These are phyloP conservation scores for Artibeus lituratus DNA, from an alignment of 2,797 vertebrate genomes.

Conservation along the genomic window DNA sequence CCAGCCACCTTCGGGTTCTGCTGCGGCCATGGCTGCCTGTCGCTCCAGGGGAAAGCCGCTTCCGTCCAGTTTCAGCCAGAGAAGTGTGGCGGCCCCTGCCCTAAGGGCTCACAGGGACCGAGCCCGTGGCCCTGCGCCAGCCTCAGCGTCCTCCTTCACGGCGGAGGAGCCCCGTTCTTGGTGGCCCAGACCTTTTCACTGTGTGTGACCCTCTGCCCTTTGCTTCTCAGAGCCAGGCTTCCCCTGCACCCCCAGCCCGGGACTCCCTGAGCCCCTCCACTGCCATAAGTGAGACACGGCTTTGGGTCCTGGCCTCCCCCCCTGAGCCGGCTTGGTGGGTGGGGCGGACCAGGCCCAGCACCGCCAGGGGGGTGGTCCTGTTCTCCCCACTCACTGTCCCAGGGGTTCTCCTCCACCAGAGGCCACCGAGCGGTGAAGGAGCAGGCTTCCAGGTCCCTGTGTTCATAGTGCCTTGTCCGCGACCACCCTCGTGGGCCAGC, in stretches of 20 bases:
- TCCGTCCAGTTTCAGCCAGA: too few species aligned
- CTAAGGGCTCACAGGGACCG: neutral
- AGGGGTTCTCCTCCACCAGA: neutral
- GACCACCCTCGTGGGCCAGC: too few species aligned
- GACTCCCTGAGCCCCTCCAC: neutral
- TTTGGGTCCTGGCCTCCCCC: too few species aligned
- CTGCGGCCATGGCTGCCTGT: neutral
- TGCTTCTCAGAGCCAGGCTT: neutral
- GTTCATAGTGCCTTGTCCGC: neutral
- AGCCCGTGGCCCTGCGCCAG: rapidly evolving
- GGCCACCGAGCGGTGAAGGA: too few species aligned
- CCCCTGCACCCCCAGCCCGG: rapidly evolving
- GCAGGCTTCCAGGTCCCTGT: too few species aligned
- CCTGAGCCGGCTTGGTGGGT: neutral
- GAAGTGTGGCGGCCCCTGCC: neutral
- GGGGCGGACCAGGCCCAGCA: neutral
- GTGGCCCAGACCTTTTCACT: neutral
- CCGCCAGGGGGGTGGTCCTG: rapidly evolving
- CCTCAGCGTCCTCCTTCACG: rapidly evolving
- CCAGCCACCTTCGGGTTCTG: rapidly evolving
- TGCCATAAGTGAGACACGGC: too few species aligned
- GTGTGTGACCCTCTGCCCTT: neutral
- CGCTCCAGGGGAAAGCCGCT: rapidly evolving
- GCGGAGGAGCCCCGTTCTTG: rapidly evolving
- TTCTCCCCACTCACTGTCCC: neutral